Conservation (phyloP, 2,113 vertebrate species). For the Cyanoramphus novaezelandiae region DNA sequence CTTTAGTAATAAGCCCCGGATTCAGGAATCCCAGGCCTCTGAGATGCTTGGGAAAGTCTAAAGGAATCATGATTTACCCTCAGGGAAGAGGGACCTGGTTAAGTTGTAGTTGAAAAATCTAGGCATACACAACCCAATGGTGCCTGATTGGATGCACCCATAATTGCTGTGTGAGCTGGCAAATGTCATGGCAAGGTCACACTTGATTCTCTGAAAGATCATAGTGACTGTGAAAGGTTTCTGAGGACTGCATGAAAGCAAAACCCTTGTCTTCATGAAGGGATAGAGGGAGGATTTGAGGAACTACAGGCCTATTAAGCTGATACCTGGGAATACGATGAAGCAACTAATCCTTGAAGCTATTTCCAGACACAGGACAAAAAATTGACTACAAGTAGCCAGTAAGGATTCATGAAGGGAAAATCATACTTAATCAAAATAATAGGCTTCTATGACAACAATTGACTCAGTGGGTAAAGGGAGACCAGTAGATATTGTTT, state of each 20-base stretch:
- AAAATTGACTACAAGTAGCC: neutral
- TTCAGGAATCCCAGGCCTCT: neutral
- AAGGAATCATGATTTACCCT: neutral
- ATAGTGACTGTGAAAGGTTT: neutral
- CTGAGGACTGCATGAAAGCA: neutral
- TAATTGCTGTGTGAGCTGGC: neutral
- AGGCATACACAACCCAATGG: neutral
- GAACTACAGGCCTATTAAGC: neutral
- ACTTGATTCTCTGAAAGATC: neutral
- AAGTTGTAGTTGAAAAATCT: neutral
- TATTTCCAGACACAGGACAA: neutral
- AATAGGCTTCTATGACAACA: neutral
- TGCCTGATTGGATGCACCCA: neutral
- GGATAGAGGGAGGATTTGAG: neutral
- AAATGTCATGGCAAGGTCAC: neutral
- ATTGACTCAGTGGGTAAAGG: neutral
- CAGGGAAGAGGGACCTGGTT: rapidly evolving
- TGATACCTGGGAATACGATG: neutral
- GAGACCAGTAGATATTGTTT: neutral
- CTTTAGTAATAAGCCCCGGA: neutral
- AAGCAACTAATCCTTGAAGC: neutral
- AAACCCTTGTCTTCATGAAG: neutral
- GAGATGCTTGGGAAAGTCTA: neutral
- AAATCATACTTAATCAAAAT: neutral
- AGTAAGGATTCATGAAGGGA: neutral